These are phyloP conservation scores for Actinia tenebrosa DNA, from an alignment of 64 coral and sea anemone species.

Conservation along the genomic window DNA sequence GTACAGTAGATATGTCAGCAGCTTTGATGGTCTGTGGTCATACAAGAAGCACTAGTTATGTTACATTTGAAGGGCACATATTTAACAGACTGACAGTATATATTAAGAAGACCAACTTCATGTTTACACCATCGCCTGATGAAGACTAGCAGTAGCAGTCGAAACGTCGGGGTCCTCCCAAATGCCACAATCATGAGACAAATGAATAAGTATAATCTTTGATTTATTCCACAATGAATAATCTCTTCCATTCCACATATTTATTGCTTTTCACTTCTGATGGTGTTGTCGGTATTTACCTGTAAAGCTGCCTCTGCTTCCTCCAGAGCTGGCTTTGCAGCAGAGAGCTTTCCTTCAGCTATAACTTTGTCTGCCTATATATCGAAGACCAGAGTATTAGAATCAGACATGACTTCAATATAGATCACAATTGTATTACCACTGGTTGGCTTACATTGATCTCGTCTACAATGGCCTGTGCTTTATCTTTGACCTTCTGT, in stretches of 20 bases:
- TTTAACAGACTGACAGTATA: not conserved
- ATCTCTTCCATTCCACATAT: no score
- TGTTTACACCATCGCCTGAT: no score
- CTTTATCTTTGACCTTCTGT: conserved; percentile 93
- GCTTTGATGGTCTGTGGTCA: conserved; percentile 84
- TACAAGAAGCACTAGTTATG: not conserved
- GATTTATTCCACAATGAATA: no score
- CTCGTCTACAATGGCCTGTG: conserved; percentile 86
- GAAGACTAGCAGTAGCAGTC: no score
- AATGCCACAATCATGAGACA: no score
- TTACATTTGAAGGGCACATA: not conserved
- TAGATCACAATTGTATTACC: not conserved
- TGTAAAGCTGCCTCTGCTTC: conserved; percentile 92
- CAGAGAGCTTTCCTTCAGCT: conserved; percentile 78
- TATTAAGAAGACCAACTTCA: no score
- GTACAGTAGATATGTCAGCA: conserved; percentile 87
- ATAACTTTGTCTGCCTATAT: conserved; percentile 87
- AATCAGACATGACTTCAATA: not conserved
- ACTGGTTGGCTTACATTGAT: conserved; percentile 45
- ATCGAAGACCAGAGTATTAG: not conserved
- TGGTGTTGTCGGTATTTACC: conserved; percentile 23
- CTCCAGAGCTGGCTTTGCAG: conserved; percentile 91
- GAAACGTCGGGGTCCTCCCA: no score
- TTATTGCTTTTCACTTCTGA: no score
- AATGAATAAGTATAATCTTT: no score